Evolutionary conservation across 1,140 invertebrate species (phyloP), one percentile per base, ranked within the genome.

Genomic region (Lepidostoma basale): DNA sequence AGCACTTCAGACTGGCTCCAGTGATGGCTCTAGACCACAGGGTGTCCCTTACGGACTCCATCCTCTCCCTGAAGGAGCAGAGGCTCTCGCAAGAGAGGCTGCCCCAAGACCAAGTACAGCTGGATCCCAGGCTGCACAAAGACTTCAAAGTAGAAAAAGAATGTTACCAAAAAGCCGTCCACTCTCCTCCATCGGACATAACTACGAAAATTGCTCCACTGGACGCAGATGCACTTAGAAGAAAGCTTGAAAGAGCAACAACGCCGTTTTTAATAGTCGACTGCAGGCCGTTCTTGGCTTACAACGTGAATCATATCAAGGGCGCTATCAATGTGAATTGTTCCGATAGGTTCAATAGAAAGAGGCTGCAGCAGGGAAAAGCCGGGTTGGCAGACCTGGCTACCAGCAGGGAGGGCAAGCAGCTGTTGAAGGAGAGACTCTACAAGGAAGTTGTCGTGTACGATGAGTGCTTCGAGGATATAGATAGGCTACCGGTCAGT

Each of bases 321-420:
- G 89, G 89, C 12, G 88, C 91, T 14, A 86, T 92, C 62, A 92
- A 92, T 78, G 84, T 93, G 18, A 91, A 90, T 77, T 92, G 90
- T 75, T 86, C 88, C 1, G 91, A 92, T 76, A 79, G 90, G 30
- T 89, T 91, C 76, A 91, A 89, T 74, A 81, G 89, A 36, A 82
- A 87, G 69, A 78, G 90, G 18, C 80, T 93, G 60, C 88, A 90
- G 74, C 84, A 85, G 70, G 88, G 90, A 1, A 89, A 88, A 73
- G 87, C 87, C 1, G 84, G 83, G 1, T 77, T 92, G 8, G 86
- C 87, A 16, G 91, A 92, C 75, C 75, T 92, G 62, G 87, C 90
- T 0, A 85, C 85, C 9, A 84, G 85, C 23, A 76, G 84, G 47
- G 84, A 88, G 20, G 88, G 85, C 60, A 90, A 91, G 75, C 88